Evolutionary conservation across 2,797 vertebrate species (phyloP).

Genomic region (Miichthys miiuy): DNA sequence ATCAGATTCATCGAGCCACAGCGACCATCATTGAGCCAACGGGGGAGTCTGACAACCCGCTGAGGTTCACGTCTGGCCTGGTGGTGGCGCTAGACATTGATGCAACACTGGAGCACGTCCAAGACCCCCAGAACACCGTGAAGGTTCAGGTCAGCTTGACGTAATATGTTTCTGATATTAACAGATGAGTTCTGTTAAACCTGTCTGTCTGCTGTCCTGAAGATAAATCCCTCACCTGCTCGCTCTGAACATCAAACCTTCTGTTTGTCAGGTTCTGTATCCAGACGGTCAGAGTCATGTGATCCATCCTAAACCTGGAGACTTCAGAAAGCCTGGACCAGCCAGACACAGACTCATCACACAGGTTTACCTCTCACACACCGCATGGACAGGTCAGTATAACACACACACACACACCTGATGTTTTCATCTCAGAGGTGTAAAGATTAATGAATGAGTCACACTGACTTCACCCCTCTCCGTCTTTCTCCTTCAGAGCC

Average conservation of each 20-base stretch:
- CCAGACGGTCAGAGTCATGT: constrained; percentile 96
- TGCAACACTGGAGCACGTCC: constrained; percentile 93
- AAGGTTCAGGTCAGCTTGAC: constrained; percentile 91
- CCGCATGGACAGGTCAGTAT: constrained; percentile 93
- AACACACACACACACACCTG: neutral
- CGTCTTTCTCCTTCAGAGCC: constrained; percentile 85
- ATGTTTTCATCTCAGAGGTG: neutral
- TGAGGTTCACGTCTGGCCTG: constrained; percentile 93
- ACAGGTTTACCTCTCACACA: constrained; percentile 96
- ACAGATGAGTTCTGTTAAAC: too few species aligned
- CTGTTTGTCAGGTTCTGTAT: constrained; percentile 89
- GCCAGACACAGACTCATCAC: constrained; percentile 94
- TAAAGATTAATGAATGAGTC: too few species aligned
- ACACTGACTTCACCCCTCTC: too few species aligned
- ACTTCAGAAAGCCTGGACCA: constrained; percentile 95
- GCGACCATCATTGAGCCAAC: constrained; percentile 96
- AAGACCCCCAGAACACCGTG: constrained; percentile 91
- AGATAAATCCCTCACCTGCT: too few species aligned
- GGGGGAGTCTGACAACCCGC: constrained; percentile 95
- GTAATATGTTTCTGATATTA: too few species aligned
- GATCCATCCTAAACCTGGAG: constrained; percentile 95
- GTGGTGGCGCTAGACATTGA: constrained; percentile 95
- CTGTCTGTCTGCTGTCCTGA: too few species aligned
- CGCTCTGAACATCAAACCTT: too few species aligned
- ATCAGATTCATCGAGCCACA: constrained; percentile 92